Conservation (phyloP, 2,797 vertebrate genomes). For the Calcarius lapponicus region DNA sequence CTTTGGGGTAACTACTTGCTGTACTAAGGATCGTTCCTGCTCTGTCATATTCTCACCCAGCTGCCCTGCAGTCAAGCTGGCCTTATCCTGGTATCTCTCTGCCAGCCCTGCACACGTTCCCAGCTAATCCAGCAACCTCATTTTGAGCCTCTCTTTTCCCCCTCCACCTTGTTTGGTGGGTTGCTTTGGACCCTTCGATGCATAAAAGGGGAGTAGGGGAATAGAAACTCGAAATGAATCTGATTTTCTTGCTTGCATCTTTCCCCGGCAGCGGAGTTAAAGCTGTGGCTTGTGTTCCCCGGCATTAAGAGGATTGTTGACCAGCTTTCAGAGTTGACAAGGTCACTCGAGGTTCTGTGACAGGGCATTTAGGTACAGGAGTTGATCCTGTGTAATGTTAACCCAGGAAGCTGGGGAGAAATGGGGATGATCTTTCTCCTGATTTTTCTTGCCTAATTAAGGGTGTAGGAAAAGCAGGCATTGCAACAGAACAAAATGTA, state of each 20-base stretch:
- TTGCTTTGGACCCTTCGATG: background rate
- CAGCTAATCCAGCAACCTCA: background rate
- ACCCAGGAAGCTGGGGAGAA: constrained; percentile 1
- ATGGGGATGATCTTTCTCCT: constrained; percentile 37
- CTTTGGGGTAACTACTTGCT: background rate
- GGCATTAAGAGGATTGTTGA: constrained; percentile 64
- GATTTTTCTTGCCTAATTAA: constrained; percentile 56
- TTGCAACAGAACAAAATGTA: constrained; percentile 56
- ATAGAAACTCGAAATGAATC: background rate
- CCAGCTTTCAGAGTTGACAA: constrained; percentile 67
- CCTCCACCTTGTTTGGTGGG: background rate
- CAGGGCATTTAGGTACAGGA: constrained; percentile 49
- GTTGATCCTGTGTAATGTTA: constrained; percentile 47
- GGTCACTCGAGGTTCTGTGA: constrained; percentile 69
- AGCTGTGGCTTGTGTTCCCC: constrained; percentile 22
- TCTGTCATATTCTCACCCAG: background rate
- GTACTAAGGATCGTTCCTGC: background rate
- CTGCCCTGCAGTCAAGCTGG: background rate
- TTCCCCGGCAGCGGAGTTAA: background rate
- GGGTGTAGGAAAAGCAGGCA: constrained; percentile 54
- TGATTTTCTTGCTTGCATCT: constrained; percentile 46
- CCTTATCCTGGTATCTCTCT: background rate
- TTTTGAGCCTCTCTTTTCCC: background rate
- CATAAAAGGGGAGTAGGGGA: background rate
- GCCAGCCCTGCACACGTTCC: background rate